Evolutionary conservation across 2,797 vertebrate genomes (phyloP).

Genomic region (Alcedo atthis): DNA sequence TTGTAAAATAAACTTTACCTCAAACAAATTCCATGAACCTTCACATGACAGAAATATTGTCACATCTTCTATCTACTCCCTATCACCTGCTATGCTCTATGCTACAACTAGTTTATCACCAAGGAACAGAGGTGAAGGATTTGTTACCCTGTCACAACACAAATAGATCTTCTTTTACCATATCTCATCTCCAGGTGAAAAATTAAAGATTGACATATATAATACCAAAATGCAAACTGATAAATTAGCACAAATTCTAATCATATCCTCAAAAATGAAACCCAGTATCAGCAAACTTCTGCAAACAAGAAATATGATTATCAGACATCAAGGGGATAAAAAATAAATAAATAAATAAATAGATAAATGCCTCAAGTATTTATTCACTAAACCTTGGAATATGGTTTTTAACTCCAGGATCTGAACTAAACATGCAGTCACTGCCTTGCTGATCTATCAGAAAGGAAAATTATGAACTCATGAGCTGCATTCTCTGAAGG

Average conservation of each 20-base stretch:
- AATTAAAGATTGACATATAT: background rate
- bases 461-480: background rate
- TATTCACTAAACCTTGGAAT: background rate
- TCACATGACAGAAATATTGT: background rate
- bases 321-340: background rate
- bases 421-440: background rate
- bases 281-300: background rate
- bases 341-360: background rate
- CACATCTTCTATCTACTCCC: background rate
- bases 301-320: background rate
- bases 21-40: background rate
- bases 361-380: background rate
- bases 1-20: background rate
- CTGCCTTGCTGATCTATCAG: background rate
- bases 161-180: background rate
- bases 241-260: background rate
- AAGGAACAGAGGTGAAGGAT: background rate
- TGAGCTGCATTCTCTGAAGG: background rate
- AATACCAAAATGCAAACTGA: background rate
- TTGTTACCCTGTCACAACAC: background rate
- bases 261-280: background rate
- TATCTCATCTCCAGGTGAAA: background rate
- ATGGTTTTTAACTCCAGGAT: background rate
- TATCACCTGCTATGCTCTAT: background rate
- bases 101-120: conserved; percentile 12